Evolutionary conservation across 2,888 invertebrate species (phyloP).

Genomic region (Tromatobia lineatoria): DNA sequence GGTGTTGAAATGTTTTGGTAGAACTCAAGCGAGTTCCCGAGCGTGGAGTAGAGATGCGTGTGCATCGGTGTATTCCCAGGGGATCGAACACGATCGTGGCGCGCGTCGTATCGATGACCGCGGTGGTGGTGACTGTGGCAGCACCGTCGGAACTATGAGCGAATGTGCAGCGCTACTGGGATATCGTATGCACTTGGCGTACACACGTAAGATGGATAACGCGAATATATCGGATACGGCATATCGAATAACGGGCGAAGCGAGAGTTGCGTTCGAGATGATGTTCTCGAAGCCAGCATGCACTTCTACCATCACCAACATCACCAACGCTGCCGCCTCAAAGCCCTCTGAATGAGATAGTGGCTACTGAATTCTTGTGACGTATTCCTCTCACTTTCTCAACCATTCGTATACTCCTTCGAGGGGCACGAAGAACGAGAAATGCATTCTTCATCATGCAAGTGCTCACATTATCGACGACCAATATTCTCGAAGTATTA

Average conservation of each 20-base stretch:
- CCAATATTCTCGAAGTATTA: not conserved
- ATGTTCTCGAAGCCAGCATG: slow-evolving; percentile 49
- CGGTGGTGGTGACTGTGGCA: slow-evolving; percentile 13
- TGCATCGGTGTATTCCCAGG: slow-evolving; percentile 60
- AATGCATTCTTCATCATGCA: not conserved
- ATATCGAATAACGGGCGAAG: slow-evolving; percentile 69
- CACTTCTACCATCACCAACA: slow-evolving; percentile 5
- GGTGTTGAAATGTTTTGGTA: slow-evolving; percentile 50
- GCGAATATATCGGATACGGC: slow-evolving; percentile 71
- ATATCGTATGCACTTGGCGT: slow-evolving; percentile 72
- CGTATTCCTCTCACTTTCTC: slow-evolving; percentile 40
- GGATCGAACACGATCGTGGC: slow-evolving; percentile 63
- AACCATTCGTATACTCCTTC: slow-evolving; percentile 23
- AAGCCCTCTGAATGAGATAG: slow-evolving; percentile 39
- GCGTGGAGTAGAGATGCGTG: slow-evolving; percentile 29
- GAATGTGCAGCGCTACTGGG: slow-evolving; percentile 58
- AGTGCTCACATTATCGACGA: not conserved
- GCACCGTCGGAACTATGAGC: slow-evolving; percentile 32
- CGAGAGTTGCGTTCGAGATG: slow-evolving; percentile 70
- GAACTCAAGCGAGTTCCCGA: slow-evolving; percentile 26
- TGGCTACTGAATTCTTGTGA: slow-evolving; percentile 30
- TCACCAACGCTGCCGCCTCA: slow-evolving; percentile 23
- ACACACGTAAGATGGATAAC: slow-evolving; percentile 71
- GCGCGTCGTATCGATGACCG: slow-evolving; percentile 64
- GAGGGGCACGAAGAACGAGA: not conserved